Percentiles rank a stretch among this genome's conserved stretches.
These are phyloP conservation scores for Platichthys stellatus DNA, from an alignment of 2,113 vertebrate species.

Conservation along the genomic window DNA sequence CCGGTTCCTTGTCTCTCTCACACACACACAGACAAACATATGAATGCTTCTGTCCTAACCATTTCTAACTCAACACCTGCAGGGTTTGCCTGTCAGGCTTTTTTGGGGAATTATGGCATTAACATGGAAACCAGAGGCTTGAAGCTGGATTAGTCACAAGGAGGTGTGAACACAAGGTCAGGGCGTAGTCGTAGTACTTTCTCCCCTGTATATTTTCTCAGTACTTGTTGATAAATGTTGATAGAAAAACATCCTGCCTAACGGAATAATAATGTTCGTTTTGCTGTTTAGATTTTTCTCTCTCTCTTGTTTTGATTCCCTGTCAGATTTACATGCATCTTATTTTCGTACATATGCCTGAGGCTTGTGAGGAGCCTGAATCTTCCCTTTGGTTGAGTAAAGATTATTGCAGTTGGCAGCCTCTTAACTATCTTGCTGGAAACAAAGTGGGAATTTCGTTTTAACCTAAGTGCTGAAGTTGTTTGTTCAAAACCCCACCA, in stretches of 20 bases:
- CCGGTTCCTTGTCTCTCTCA: neutral
- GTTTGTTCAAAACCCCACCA: too few species aligned
- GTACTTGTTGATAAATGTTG: neutral
- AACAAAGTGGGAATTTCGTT: too few species aligned
- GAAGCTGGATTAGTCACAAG: conserved; percentile 67
- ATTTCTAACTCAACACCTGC: conserved; percentile 70
- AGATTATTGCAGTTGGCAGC: too few species aligned
- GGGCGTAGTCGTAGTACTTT: conserved; percentile 38
- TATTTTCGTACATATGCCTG: too few species aligned
- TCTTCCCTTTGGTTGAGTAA: too few species aligned
- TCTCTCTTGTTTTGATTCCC: neutral
- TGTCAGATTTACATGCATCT: neutral
- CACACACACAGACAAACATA: neutral
- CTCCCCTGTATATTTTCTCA: conserved; percentile 10
- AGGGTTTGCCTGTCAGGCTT: conserved; percentile 49
- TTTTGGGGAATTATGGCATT: conserved; percentile 50
- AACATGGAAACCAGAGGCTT: conserved; percentile 68
- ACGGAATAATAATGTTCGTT: neutral
- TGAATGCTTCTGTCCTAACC: conserved; percentile 3
- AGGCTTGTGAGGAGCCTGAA: too few species aligned
- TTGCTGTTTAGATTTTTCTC: neutral
- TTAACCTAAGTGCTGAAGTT: too few species aligned
- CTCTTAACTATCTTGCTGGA: too few species aligned
- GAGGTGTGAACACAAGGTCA: conserved; percentile 78
- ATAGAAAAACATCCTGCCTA: neutral